Conservation (phyloP, 2,113 vertebrate genomes). For the Callipepla squamata region DNA sequence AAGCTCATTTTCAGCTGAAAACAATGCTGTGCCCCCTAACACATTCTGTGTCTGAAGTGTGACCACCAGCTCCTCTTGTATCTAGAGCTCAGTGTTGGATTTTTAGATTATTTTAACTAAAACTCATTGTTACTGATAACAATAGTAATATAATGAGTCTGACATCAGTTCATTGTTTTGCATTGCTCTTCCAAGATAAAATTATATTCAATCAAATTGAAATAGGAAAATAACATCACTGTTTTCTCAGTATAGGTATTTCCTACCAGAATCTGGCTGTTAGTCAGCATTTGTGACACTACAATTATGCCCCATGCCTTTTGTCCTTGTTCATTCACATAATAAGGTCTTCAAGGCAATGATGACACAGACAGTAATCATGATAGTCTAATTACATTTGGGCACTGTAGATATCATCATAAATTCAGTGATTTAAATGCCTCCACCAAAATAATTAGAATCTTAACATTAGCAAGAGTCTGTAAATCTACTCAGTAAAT, state of each 20-base stretch:
- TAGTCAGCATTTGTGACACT: background rate
- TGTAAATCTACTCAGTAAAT: background rate
- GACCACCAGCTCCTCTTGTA: background rate
- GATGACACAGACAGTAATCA: background rate
- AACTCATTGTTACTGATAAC: background rate
- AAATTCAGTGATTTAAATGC: background rate
- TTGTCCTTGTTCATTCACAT: background rate
- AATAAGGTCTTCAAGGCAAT: background rate
- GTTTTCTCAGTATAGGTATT: background rate
- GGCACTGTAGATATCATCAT: background rate
- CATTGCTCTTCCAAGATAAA: background rate
- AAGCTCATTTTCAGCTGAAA: background rate
- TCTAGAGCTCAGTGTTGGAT: background rate
- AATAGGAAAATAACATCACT: background rate
- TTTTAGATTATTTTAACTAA: background rate
- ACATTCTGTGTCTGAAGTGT: background rate
- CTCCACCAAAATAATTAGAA: background rate
- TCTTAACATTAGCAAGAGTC: background rate
- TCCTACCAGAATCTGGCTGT: background rate
- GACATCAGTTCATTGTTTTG: background rate
- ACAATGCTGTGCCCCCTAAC: background rate
- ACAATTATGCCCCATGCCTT: background rate
- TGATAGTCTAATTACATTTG: background rate
- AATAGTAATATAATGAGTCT: no score
- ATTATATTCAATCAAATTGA: background rate